Conservation (phyloP, 1,140 invertebrate species). For the Rhagoletis zephyria region DNA sequence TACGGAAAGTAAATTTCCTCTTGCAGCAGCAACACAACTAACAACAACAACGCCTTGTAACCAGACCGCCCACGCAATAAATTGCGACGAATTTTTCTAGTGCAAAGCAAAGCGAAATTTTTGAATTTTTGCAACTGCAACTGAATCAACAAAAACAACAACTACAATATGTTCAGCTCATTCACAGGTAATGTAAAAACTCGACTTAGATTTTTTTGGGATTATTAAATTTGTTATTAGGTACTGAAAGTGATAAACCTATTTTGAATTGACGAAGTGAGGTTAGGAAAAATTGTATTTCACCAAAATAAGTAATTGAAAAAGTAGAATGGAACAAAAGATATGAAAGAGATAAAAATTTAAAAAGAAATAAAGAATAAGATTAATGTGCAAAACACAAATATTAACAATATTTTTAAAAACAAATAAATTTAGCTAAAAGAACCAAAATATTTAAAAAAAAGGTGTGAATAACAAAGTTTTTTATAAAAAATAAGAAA, state of each 20-base stretch:
- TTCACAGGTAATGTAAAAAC: conserved; percentile 54
- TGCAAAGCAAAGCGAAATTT: conserved; percentile 26
- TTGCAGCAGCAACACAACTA: conserved; percentile 23
- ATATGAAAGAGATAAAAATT: too few species aligned
- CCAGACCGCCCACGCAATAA: conserved; percentile 15
- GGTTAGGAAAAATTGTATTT: background rate
- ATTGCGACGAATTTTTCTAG: conserved; percentile 31
- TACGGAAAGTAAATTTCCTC: background rate
- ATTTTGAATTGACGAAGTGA: background rate
- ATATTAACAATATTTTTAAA: too few species aligned
- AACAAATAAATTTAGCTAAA: too few species aligned
- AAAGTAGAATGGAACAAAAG: too few species aligned
- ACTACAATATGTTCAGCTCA: conserved; percentile 55
- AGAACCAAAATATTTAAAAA: too few species aligned
- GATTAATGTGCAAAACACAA: too few species aligned
- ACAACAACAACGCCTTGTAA: conserved; percentile 17
- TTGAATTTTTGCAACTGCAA: conserved; percentile 36
- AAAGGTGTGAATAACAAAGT: too few species aligned
- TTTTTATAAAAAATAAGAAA: too few species aligned
- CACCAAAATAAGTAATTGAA: too few species aligned
- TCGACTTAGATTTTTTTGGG: background rate
- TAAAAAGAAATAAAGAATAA: too few species aligned
- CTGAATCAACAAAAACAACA: conserved; percentile 41
- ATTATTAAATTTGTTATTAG: background rate
- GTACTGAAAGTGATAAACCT: background rate